Conservation (phyloP, 1,140 invertebrate genomes). For the Saccostrea cuccullata region DNA sequence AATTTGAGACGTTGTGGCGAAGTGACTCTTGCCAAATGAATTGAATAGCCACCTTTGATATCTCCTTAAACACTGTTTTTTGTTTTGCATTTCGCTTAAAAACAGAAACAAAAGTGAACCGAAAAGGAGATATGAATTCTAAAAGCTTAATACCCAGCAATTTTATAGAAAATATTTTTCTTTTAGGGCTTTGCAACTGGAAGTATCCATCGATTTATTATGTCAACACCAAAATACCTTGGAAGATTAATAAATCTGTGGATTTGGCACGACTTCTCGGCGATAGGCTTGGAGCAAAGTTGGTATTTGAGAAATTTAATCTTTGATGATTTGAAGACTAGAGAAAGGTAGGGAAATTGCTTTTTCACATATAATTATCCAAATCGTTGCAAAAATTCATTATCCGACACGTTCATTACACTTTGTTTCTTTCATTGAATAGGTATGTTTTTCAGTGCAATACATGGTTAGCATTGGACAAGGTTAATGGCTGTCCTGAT, state of each 20-base stretch:
- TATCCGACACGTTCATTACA: neutral
- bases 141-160: neutral
- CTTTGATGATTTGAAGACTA: constrained; percentile 73
- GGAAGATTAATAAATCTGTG: constrained; percentile 73
- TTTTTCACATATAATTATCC: no score
- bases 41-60: no score
- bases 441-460: constrained; percentile 74
- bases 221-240: constrained; percentile 65
- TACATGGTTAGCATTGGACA: constrained; percentile 73
- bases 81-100: no score
- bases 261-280: constrained; percentile 77
- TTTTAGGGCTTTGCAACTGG: constrained; percentile 67
- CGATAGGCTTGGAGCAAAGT: constrained; percentile 67
- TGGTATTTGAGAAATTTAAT: constrained; percentile 75
- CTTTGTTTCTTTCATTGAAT: constrained; percentile 29
- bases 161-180: neutral
- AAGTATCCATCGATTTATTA: constrained; percentile 70
- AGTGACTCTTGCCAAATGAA: no score
- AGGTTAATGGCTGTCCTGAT: constrained; percentile 72
- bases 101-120: no score
- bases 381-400: no score
- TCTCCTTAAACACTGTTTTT: no score
- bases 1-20: no score
- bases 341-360: constrained; percentile 69
- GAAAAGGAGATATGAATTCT: no score